Conservation (phyloP, 2,888 invertebrate species). For the Chalcosyrphus nemorum region DNA sequence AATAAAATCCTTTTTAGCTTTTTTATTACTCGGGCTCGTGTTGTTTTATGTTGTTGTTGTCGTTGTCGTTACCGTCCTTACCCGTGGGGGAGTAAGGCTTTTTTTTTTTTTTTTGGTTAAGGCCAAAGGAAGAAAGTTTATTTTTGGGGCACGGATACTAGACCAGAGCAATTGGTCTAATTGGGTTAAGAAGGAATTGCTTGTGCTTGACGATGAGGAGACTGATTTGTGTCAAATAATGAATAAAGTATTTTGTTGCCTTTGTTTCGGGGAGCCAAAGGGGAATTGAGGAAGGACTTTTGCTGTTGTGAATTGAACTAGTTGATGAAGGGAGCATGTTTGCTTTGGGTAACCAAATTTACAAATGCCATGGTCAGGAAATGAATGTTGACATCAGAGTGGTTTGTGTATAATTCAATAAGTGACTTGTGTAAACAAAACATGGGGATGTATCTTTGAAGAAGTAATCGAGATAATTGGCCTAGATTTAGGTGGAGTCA, state of each 20-base stretch:
- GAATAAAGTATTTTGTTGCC: slow-evolving; percentile 10
- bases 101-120: slow-evolving; percentile 27
- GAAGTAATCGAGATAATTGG: no score
- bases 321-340: neutral
- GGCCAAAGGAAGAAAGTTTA: slow-evolving; percentile 55
- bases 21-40: slow-evolving; percentile 59
- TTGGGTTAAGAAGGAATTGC: slow-evolving; percentile 46
- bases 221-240: slow-evolving; percentile 34
- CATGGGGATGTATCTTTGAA: no score
- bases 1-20: slow-evolving; percentile 65
- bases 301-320: slow-evolving; percentile 4
- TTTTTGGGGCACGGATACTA: slow-evolving; percentile 32
- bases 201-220: neutral
- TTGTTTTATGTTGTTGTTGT: slow-evolving; percentile 48
- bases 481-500: no score
- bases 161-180: slow-evolving; percentile 49
- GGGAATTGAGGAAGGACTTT: slow-evolving; percentile 5
- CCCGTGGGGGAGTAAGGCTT: neutral
- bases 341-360: slow-evolving; percentile 14
- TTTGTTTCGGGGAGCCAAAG: slow-evolving; percentile 43
- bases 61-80: slow-evolving; percentile 1
- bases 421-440: no score
- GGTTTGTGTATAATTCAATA: no score
- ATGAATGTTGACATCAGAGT: neutral
- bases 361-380: slow-evolving; percentile 27